phyloP scores from a whole-genome alignment of 2,888 invertebrate species.

The Macrosiphum euphorbiae region DNA sequence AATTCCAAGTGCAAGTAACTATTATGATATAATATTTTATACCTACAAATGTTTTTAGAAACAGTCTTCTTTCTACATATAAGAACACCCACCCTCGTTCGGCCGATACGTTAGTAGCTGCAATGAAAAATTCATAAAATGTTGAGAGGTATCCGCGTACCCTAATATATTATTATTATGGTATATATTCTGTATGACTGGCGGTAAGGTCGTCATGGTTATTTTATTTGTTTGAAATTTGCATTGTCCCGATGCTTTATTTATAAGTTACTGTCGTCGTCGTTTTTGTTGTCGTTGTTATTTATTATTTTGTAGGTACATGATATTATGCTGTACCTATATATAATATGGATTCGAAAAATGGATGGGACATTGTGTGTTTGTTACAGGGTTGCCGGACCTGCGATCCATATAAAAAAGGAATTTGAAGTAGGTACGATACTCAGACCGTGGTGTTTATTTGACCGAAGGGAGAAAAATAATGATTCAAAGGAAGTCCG shows the following conservation, averaged over 20 bases:
- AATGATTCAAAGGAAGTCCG: background rate
- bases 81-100: background rate
- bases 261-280: conserved; percentile 14
- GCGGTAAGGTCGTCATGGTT: conserved; percentile 34
- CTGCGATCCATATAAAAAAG: background rate
- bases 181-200: background rate
- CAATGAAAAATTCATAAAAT: conserved; percentile 13
- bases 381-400: background rate
- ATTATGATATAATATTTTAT: background rate
- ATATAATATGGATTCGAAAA: background rate
- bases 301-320: background rate
- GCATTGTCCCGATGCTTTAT: conserved; percentile 39
- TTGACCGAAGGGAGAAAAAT: background rate
- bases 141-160: background rate
- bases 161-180: conserved; percentile 28
- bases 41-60: background rate
- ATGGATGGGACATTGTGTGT: conserved; percentile 1
- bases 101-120: background rate
- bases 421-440: conserved; percentile 10
- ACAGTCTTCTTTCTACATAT: background rate
- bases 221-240: conserved; percentile 32
- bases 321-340: background rate
- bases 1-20: background rate
- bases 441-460: conserved; percentile 8
- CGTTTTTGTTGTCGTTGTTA: conserved; percentile 17